Evolutionary conservation across 2,888 invertebrate genomes (phyloP).

Genomic region (Phytoseiulus persimilis): DNA sequence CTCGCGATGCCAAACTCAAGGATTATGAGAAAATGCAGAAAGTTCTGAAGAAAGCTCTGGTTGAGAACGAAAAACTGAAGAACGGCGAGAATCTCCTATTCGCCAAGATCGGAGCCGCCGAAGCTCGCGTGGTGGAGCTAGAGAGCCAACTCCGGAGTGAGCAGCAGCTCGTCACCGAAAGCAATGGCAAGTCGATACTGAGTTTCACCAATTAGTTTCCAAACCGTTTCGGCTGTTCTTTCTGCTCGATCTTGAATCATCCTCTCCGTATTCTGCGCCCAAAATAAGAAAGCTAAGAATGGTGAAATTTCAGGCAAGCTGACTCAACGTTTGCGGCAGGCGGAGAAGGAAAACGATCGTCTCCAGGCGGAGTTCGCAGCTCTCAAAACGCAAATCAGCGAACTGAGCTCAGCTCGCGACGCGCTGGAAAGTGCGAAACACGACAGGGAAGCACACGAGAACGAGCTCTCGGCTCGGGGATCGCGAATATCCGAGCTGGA

Average conservation of each 20-base stretch:
- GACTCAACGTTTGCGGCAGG: constrained; percentile 24
- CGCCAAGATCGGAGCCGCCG: neutral
- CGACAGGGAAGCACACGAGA: neutral
- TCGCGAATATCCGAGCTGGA: neutral
- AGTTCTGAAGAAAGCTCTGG: constrained; percentile 24
- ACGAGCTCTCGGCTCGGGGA: neutral
- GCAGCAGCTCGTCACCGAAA: constrained; percentile 27
- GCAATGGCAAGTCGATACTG: neutral
- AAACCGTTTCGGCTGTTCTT: too few species aligned
- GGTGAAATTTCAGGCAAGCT: neutral
- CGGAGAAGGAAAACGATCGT: constrained; percentile 30
- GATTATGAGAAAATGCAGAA: constrained; percentile 36
- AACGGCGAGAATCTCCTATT: neutral
- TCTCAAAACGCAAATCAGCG: neutral
- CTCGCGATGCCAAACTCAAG: constrained; percentile 14
- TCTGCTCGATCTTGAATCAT: too few species aligned
- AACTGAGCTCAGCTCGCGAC: neutral
- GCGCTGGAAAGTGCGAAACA: neutral
- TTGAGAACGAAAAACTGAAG: constrained; percentile 18
- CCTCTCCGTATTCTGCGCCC: too few species aligned
- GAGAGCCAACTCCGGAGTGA: constrained; percentile 20
- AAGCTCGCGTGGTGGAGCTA: constrained; percentile 15
- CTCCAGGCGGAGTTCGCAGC: neutral
- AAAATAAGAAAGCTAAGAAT: too few species aligned
- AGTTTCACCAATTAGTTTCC: neutral